Evolutionary conservation across 2,888 invertebrate genomes (phyloP).

Genomic region (Campaea margaritaria): DNA sequence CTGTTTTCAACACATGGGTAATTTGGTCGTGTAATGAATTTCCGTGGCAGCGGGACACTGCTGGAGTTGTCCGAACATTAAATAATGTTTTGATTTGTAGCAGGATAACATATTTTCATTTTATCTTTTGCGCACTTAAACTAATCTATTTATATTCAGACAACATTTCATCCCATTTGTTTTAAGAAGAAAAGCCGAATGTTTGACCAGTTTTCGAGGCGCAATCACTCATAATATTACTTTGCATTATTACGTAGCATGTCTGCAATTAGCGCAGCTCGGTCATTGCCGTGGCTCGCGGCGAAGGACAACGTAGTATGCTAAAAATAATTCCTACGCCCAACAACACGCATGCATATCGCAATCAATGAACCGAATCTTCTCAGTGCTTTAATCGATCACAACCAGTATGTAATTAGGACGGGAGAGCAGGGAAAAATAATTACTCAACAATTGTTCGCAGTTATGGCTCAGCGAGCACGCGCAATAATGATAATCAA

Average conservation of each 20-base stretch:
- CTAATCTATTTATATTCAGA: neutral
- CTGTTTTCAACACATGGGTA: slow-evolving; percentile 33
- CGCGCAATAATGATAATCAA: slow-evolving; percentile 28
- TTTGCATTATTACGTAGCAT: slow-evolving; percentile 39
- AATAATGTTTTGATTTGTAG: too few species aligned
- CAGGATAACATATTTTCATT: too few species aligned
- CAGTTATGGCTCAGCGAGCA: slow-evolving; percentile 25
- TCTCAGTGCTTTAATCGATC: slow-evolving; percentile 37
- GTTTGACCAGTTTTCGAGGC: slow-evolving; percentile 6
- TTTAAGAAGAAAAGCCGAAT: too few species aligned
- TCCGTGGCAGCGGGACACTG: too few species aligned
- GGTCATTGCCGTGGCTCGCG: slow-evolving; percentile 42
- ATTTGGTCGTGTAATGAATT: slow-evolving; percentile 18
- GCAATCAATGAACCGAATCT: slow-evolving; percentile 45
- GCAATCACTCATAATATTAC: slow-evolving; percentile 40
- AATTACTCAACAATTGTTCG: slow-evolving; percentile 24
- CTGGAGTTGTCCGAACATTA: too few species aligned
- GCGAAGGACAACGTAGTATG: slow-evolving; percentile 37
- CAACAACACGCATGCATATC: slow-evolving; percentile 21
- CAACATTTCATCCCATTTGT: too few species aligned
- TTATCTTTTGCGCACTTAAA: too few species aligned
- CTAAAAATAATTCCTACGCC: slow-evolving; percentile 35
- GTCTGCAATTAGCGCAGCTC: slow-evolving; percentile 47
- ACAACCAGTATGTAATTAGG: slow-evolving; percentile 34
- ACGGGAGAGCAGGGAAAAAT: slow-evolving; percentile 25